Evolutionary conservation across 1,140 invertebrate species (phyloP), one percentile per base, ranked within the genome.

Genomic region (Pseudomyrmex concolor): DNA sequence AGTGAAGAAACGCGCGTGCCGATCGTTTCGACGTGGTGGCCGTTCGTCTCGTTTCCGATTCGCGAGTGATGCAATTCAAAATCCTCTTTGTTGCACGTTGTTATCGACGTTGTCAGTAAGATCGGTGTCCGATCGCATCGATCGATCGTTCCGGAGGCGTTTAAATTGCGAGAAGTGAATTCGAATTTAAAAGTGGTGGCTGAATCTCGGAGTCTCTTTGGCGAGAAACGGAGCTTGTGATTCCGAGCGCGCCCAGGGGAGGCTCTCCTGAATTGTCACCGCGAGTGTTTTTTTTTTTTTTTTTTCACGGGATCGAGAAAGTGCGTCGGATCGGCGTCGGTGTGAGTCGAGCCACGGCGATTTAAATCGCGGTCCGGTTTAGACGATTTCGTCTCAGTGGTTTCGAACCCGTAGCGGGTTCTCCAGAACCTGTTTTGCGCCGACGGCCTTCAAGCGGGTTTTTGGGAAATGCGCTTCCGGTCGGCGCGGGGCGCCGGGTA

Each of bases 401-500:
- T 25, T 34, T n/a, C 17, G 43, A 15, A 15, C 13, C 10, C 48
- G 62, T 22, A 17, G 64, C 19, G 15, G 45, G 10, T 70, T 54
- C 64, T 10, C 34, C 19, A 19, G 66, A 80, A 80, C 76, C 76
- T 80, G 76, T 80, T 80, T 74, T 60, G 43, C 50, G 34, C 50
- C 66, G 76, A 70, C 66, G 76, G 76, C 76, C 76, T 80, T 80
- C 76, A 80, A 66, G 34, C 19, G 76, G n/a, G 54, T 80, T 80
- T 80, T 80, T 80, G 76, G 76, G 66, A 80, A 80, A 80, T 80
- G 76, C 76, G 76, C 76, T 80, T 80, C 76, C 76, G 76, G 76
- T 80, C 74, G 19, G 54, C 34, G 60, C 48, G 51, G 64, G 5
- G 43, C 51, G 76, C 54, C 51, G 66, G 70, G 66, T 78, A 70